phyloP scores from a whole-genome alignment of 2,888 invertebrate genomes.

The Drosophila algonquin region DNA sequence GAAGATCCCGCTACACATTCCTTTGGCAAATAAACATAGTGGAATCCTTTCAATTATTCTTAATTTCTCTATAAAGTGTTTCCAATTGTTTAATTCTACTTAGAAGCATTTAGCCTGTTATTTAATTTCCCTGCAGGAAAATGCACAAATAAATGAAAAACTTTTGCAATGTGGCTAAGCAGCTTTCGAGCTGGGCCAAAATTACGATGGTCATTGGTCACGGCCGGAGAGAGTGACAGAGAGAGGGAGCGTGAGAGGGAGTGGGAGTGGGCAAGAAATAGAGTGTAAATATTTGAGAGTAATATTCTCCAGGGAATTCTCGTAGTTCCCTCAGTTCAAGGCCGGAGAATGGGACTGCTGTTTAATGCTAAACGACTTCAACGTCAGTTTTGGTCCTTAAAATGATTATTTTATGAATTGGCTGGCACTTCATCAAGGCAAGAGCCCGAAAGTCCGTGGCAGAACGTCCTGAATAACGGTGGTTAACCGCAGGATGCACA shows the following conservation, averaged over 20 bases:
- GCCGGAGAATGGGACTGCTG: not conserved
- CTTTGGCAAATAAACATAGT: too few species aligned
- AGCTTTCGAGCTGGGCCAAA: constrained; percentile 8
- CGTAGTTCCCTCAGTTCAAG: not conserved
- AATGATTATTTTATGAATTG: constrained; percentile 61
- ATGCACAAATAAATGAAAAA: constrained; percentile 19
- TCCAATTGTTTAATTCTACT: not conserved
- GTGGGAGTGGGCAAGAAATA: too few species aligned
- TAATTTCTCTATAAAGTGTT: not conserved
- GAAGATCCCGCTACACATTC: too few species aligned
- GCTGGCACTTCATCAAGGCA: constrained; percentile 55
- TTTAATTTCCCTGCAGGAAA: not conserved
- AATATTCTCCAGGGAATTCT: not conserved
- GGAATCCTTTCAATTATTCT: too few species aligned
- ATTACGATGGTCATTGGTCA: not conserved
- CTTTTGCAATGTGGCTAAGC: constrained; percentile 26
- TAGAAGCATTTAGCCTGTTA: not conserved
- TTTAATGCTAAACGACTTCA: constrained; percentile 30
- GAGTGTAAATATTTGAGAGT: not conserved
- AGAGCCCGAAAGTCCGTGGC: constrained; percentile 2
- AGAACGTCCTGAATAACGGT: constrained; percentile 36
- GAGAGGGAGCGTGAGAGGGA: not conserved
- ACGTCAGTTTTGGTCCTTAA: constrained; percentile 40
- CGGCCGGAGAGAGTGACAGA: not conserved
- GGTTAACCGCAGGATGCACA: constrained; percentile 55